phyloP scores from a whole-genome alignment of 2,888 invertebrate genomes.

The Drosophila borealis region DNA sequence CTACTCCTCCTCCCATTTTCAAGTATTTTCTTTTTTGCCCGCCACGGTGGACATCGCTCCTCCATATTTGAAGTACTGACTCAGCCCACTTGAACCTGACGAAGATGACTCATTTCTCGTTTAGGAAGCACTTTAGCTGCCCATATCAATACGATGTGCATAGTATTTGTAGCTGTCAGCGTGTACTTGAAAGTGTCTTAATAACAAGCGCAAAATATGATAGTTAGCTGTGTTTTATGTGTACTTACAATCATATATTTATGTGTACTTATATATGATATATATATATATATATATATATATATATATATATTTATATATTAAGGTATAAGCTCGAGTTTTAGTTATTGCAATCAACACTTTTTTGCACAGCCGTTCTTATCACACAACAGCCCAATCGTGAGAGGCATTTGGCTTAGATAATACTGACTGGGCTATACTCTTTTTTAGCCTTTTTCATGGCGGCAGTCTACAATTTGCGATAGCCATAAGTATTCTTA shows the following conservation, averaged over 20 bases:
- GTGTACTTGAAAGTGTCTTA: conserved; percentile 55
- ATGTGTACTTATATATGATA: conserved; percentile 1
- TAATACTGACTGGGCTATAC: neutral
- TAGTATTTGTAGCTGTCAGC: conserved; percentile 29
- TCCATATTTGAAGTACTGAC: conserved; percentile 3
- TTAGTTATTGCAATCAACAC: neutral
- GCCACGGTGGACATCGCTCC: neutral
- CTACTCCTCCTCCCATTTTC: too few relatives aligned
- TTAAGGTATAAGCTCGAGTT: neutral
- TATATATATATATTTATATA: neutral
- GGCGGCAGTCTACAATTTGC: conserved; percentile 34
- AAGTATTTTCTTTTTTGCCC: too few relatives aligned
- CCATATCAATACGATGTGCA: conserved; percentile 21
- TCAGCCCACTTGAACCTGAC: conserved; percentile 6
- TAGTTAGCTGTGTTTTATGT: conserved; percentile 8
- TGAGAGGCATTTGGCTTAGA: conserved; percentile 1
- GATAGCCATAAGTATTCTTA: conserved; percentile 45
- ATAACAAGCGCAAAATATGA: conserved; percentile 23
- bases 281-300: neutral
- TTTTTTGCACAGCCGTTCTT: conserved; percentile 32
- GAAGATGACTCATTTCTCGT: conserved; percentile 25
- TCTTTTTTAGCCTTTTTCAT: neutral
- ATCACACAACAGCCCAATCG: conserved; percentile 30
- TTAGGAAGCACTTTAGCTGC: conserved; percentile 25
- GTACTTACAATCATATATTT: neutral